These are phyloP conservation scores for Malurus splendens DNA, from an alignment of 2,797 vertebrate species.

Conservation along the genomic window DNA sequence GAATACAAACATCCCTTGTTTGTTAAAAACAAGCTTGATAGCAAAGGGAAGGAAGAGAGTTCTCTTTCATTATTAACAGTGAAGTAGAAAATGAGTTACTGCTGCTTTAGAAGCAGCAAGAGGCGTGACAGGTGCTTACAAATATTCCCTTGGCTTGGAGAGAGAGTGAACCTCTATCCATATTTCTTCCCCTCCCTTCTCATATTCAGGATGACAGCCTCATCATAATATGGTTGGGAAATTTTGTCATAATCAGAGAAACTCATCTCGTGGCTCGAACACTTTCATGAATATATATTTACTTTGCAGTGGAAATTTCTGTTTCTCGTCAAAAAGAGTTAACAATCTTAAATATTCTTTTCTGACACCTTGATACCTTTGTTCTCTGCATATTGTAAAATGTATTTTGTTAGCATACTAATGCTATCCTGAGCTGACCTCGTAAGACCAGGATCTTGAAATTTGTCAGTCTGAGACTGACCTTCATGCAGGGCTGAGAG, in stretches of 20 bases:
- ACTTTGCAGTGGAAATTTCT: conserved; percentile 41
- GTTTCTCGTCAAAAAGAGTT: not conserved
- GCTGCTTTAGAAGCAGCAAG: not conserved
- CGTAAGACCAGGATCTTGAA: not conserved
- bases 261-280: not conserved
- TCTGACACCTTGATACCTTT: conserved; percentile 38
- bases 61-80: not conserved
- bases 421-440: conserved; percentile 5
- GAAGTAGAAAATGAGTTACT: not conserved
- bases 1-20: not conserved
- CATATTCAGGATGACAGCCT: not conserved
- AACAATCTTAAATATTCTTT: not conserved
- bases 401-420: not conserved
- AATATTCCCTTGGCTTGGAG: not conserved
- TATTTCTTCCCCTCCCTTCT: not conserved
- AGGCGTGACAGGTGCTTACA: not conserved
- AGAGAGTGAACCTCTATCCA: not conserved
- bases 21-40: not conserved
- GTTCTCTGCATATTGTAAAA: conserved; percentile 1
- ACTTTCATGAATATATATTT: conserved; percentile 34
- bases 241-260: conserved; percentile 24
- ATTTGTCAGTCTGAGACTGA: conserved; percentile 31
- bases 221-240: not conserved
- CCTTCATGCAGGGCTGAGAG: conserved; percentile 30
- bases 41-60: not conserved